phyloP scores from a whole-genome alignment of 2,888 invertebrate species.

The Philonicus albiceps region DNA sequence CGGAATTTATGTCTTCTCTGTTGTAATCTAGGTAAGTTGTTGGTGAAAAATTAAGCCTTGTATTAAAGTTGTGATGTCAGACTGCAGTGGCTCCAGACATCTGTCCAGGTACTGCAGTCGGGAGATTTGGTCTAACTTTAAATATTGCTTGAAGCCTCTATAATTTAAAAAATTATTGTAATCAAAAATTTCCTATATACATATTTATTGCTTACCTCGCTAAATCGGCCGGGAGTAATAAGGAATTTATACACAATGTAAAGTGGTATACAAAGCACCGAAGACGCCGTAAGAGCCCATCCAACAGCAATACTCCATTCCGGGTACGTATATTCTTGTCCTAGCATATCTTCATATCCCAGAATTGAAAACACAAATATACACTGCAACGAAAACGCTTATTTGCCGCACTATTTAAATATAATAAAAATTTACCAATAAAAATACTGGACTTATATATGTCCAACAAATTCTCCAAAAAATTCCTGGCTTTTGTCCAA shows the following conservation, averaged over 20 bases:
- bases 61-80: constrained; percentile 58
- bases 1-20: constrained; percentile 1
- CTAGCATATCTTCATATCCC: constrained; percentile 82
- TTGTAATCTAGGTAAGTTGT: constrained; percentile 44
- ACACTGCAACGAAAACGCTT: constrained; percentile 63
- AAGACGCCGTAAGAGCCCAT: constrained; percentile 83
- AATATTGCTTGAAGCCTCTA: constrained; percentile 54
- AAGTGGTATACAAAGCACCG: constrained; percentile 83
- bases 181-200: neutral
- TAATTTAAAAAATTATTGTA: constrained; percentile 2
- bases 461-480: constrained; percentile 89
- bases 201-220: constrained; percentile 61
- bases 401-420: neutral
- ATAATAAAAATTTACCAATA: constrained; percentile 68
- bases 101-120: constrained; percentile 61
- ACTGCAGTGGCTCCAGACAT: constrained; percentile 58
- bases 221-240: constrained; percentile 71
- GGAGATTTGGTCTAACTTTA: constrained; percentile 56
- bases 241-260: constrained; percentile 82
- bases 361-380: constrained; percentile 85
- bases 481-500: constrained; percentile 78
- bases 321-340: constrained; percentile 77
- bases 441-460: constrained; percentile 84
- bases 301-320: constrained; percentile 83
- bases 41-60: constrained; percentile 46